A percentile compares a stretch with the other conserved stretches of the same genome.
Evolutionary conservation across 2,113 vertebrate species (phyloP).

Genomic region (Xiphophorus couchianus): DNA sequence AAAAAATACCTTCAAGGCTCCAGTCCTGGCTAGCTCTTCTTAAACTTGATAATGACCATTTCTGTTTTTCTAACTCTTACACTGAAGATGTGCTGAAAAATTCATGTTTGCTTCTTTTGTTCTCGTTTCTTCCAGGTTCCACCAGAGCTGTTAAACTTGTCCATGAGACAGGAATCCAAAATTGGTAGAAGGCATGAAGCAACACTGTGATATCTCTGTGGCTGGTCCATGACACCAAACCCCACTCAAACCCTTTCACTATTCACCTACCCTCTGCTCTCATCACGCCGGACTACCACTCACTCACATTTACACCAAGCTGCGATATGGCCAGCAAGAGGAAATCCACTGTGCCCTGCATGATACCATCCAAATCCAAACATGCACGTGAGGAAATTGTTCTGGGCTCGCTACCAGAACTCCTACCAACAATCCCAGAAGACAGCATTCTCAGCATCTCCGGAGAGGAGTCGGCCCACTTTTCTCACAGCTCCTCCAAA

Average conservation of each 20-base stretch:
- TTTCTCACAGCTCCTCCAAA: conserved; percentile 72
- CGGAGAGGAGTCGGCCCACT: conserved; percentile 69
- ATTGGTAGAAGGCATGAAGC: conserved; percentile 71
- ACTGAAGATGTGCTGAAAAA: neutral
- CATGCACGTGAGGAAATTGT: conserved; percentile 83
- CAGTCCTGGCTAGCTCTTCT: too few relatives aligned
- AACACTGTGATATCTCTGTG: conserved; percentile 76
- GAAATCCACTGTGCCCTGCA: conserved; percentile 96
- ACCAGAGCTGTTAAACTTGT: conserved; percentile 64
- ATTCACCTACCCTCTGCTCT: conserved; percentile 71
- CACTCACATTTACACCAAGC: conserved; percentile 62
- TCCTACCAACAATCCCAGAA: conserved; percentile 76
- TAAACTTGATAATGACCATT: too few relatives aligned
- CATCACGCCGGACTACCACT: conserved; percentile 66
- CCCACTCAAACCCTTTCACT: conserved; percentile 71
- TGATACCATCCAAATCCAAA: conserved; percentile 94
- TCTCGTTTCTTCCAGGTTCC: conserved; percentile 61
- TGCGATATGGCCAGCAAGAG: conserved; percentile 94
- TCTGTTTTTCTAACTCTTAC: conserved; percentile 16
- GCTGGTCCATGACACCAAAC: conserved; percentile 78
- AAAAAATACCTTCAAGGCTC: too few relatives aligned
- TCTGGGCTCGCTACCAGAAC: conserved; percentile 76
- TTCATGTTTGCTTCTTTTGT: conserved; percentile 17
- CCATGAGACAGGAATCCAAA: conserved; percentile 79
- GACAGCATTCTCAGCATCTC: conserved; percentile 79